Conservation (phyloP, 1,140 invertebrate species). For the Macrosteles quadrilineatus region DNA sequence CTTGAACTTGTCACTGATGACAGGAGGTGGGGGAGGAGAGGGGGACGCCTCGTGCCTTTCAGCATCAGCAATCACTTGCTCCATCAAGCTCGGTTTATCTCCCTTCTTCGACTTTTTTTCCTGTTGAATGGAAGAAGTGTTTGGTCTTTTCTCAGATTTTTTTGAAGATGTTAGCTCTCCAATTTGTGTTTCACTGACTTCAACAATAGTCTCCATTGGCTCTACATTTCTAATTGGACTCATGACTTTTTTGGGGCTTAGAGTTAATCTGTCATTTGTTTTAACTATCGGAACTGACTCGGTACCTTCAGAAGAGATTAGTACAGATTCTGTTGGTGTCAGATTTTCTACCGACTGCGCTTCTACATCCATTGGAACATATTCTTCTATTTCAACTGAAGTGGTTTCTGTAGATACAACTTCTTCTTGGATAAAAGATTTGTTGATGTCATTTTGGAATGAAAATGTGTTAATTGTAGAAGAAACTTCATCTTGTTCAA, state of each 20-base stretch:
- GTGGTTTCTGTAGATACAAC: not conserved
- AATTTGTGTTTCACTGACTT: not conserved
- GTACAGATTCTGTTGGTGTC: not conserved
- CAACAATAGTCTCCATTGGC: not conserved
- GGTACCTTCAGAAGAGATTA: not conserved
- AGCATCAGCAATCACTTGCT: constrained; percentile 46
- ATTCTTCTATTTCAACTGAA: not conserved
- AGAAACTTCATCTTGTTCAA: constrained; percentile 6
- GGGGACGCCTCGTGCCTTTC: constrained; percentile 50
- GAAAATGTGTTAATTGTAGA: not conserved
- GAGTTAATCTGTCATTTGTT: not conserved
- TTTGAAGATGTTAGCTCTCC: not conserved
- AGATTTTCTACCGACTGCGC: not conserved
- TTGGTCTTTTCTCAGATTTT: constrained; percentile 42
- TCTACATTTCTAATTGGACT: not conserved
- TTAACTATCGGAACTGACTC: not conserved
- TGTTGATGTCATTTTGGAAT: not conserved
- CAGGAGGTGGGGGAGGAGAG: constrained; percentile 38
- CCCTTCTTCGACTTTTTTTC: constrained; percentile 48
- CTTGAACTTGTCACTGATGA: constrained; percentile 55
- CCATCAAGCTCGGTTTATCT: constrained; percentile 17
- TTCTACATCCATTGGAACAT: not conserved
- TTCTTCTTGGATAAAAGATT: not conserved
- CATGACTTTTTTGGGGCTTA: not conserved
- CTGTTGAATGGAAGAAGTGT: constrained; percentile 47